Conservation (phyloP, 2,113 vertebrate genomes). For the Sinocyclocheilus maitianheensis region DNA sequence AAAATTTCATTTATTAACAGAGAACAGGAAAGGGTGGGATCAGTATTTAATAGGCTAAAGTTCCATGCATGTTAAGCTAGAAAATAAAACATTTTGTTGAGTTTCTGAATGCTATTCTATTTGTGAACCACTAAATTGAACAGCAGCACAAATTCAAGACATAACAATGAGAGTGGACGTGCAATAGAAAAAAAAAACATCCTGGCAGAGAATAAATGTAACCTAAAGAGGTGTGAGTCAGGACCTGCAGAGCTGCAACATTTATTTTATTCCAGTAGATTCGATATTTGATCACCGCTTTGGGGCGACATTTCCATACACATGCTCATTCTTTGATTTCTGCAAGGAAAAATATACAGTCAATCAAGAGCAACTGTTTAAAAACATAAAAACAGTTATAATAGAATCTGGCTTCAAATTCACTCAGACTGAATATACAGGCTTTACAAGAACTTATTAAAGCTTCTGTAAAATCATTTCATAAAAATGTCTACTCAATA, state of each 20-base stretch:
- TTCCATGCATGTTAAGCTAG: background rate
- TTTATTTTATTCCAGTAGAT: background rate
- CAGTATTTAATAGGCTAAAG: background rate
- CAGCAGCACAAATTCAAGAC: background rate
- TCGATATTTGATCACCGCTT: background rate
- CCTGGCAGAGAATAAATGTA: background rate
- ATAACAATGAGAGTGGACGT: background rate
- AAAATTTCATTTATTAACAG: background rate
- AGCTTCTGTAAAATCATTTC: background rate
- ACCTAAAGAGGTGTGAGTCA: too few species aligned
- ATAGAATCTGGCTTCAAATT: background rate
- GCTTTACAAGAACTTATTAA: background rate
- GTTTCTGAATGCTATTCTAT: background rate
- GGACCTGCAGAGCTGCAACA: too few species aligned
- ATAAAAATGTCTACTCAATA: too few species aligned
- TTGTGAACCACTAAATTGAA: background rate
- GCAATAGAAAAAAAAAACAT: background rate
- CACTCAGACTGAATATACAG: background rate
- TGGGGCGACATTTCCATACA: background rate
- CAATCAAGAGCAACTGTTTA: background rate
- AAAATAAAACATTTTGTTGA: background rate
- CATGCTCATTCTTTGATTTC: background rate
- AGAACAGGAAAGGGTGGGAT: background rate
- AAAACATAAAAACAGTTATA: background rate
- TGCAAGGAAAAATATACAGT: background rate